Conservation (phyloP, 2,888 invertebrate genomes). For the Horisme vitalbata region DNA sequence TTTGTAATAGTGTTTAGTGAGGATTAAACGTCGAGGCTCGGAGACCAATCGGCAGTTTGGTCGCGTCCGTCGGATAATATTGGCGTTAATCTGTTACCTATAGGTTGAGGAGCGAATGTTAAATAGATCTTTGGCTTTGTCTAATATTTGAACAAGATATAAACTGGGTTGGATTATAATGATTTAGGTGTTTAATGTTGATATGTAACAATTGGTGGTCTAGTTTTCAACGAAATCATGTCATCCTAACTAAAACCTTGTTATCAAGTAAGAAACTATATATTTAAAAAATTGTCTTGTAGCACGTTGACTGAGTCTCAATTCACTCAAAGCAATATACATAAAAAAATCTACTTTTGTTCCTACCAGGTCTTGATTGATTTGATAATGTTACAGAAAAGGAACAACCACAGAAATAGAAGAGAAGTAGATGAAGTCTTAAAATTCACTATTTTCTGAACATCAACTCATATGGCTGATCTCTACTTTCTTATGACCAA, state of each 20-base stretch:
- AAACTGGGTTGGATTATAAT: slow-evolving; percentile 19
- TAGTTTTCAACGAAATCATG: neutral
- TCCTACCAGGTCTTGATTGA: no score
- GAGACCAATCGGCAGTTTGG: slow-evolving; percentile 53
- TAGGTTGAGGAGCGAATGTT: slow-evolving; percentile 63
- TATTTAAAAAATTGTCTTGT: no score
- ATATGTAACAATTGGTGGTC: neutral
- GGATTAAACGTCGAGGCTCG: slow-evolving; percentile 63
- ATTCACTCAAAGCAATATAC: no score
- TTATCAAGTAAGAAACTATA: no score
- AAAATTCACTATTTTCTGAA: no score
- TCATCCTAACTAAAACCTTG: neutral
- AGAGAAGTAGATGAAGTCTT: no score
- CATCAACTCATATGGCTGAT: no score
- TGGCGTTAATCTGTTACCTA: slow-evolving; percentile 67
- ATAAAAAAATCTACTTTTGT: no score
- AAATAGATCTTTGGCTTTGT: slow-evolving; percentile 61
- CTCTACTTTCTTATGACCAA: no score
- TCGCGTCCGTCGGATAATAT: slow-evolving; percentile 62
- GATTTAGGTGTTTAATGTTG: slow-evolving; percentile 24
- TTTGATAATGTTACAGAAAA: no score
- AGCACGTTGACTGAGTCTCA: no score
- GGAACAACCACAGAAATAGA: no score
- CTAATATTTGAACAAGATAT: slow-evolving; percentile 54
- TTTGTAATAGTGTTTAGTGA: slow-evolving; percentile 71